Percentiles rank a stretch among this genome's conserved stretches.
Evolutionary conservation across 1,140 invertebrate genomes (phyloP).

Genomic region (Neodiprion pinetum): DNA sequence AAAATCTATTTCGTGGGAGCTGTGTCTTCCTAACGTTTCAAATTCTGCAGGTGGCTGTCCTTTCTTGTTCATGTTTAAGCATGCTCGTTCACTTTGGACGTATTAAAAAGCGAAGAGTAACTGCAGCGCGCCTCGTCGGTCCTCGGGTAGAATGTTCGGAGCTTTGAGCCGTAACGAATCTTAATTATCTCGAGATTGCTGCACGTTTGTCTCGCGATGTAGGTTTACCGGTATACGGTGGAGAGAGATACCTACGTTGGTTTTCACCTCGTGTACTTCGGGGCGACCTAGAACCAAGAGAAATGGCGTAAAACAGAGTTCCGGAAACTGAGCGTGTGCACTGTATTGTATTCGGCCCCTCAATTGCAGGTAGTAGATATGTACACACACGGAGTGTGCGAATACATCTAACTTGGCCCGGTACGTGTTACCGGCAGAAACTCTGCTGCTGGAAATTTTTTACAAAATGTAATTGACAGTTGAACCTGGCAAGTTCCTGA

Average conservation of each 20-base stretch:
- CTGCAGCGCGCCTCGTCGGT: background rate
- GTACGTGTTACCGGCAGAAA: background rate
- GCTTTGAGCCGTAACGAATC: background rate
- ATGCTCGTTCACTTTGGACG: background rate
- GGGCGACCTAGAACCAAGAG: background rate
- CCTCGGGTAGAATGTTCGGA: background rate
- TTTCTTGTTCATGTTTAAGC: too few species aligned
- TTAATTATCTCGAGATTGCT: conserved; percentile 4
- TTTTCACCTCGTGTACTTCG: background rate
- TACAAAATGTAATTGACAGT: background rate
- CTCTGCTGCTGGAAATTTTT: background rate
- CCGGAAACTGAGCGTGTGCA: background rate
- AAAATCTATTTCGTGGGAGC: too few species aligned
- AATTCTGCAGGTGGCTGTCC: too few species aligned
- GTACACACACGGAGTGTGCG: too few species aligned
- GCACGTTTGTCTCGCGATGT: background rate
- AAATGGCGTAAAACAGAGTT: background rate
- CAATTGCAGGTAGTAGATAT: too few species aligned
- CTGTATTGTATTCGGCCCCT: too few species aligned
- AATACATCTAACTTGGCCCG: background rate
- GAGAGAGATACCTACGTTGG: background rate
- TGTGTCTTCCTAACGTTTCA: too few species aligned
- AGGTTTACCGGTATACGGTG: background rate
- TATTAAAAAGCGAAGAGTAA: background rate
- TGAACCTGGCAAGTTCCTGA: background rate